Evolutionary conservation across 2,113 vertebrate species (phyloP).

Genomic region (Myotis brandtii): DNA sequence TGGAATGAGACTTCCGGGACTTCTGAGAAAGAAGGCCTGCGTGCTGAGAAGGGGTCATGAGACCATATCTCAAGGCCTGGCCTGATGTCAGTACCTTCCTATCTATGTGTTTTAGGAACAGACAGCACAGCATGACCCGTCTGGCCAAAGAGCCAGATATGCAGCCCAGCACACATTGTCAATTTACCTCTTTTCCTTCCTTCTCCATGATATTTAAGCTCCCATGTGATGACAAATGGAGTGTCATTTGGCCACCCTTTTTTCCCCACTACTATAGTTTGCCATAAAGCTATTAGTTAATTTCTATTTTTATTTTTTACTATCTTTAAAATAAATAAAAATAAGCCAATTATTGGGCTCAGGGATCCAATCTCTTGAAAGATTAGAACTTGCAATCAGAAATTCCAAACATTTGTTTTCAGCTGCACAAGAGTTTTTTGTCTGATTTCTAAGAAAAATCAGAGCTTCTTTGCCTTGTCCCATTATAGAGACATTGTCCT

Average conservation of each 20-base stretch:
- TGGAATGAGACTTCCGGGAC: too few species aligned
- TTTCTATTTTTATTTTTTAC: neutral
- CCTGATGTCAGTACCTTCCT: too few species aligned
- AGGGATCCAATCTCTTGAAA: neutral
- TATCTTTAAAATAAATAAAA: constrained; percentile 1
- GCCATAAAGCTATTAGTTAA: neutral
- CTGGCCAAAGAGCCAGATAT: too few species aligned
- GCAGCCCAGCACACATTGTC: too few species aligned
- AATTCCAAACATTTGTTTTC: neutral
- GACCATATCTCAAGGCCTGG: too few species aligned
- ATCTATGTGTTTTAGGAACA: too few species aligned
- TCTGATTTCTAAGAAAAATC: neutral
- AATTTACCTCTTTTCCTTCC: neutral
- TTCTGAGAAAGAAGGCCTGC: too few species aligned
- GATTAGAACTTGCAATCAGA: neutral
- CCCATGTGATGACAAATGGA: neutral
- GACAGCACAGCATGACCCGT: too few species aligned
- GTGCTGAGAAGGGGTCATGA: too few species aligned
- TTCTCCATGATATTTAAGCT: neutral
- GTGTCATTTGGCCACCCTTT: neutral
- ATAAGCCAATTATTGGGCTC: neutral
- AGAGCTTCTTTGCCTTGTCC: neutral
- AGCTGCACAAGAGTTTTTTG: neutral
- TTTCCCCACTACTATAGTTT: neutral
- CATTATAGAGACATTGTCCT: neutral